Evolutionary conservation across 2,113 vertebrate genomes (phyloP).

Genomic region (Ctenomys sociabilis): DNA sequence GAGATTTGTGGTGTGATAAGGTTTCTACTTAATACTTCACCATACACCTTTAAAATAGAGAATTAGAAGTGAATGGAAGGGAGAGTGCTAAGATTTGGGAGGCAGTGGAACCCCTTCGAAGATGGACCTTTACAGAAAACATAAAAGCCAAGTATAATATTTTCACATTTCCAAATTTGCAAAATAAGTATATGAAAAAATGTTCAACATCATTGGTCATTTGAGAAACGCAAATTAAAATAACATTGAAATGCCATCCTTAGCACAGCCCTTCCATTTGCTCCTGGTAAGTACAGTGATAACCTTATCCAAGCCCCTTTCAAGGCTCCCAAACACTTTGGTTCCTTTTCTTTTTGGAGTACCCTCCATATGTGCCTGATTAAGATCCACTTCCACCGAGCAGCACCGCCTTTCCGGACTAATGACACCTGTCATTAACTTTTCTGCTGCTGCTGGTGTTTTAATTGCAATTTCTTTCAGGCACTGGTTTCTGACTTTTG

Average conservation of each 20-base stretch:
- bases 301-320: conserved; percentile 95
- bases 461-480: conserved; percentile 82
- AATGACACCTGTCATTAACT: conserved; percentile 85
- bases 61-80: no score
- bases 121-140: no score
- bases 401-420: conserved; percentile 93
- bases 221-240: no score
- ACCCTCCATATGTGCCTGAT: conserved; percentile 84
- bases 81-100: no score
- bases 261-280: conserved; percentile 88
- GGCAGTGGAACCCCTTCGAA: no score
- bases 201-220: no score
- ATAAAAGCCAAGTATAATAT: no score
- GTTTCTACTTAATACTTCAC: no score
- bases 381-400: conserved; percentile 90
- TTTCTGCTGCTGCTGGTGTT: conserved; percentile 78
- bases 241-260: conserved; percentile 67
- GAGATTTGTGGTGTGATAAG: no score
- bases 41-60: no score
- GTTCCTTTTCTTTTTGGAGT: conserved; percentile 92
- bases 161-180: no score
- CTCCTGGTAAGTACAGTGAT: conserved; percentile 95
- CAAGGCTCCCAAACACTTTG: conserved; percentile 94
- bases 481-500: conserved; percentile 82
- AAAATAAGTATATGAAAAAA: no score